Evolutionary conservation across 2,888 invertebrate genomes (phyloP).

Genomic region (Polydesmus complanatus): DNA sequence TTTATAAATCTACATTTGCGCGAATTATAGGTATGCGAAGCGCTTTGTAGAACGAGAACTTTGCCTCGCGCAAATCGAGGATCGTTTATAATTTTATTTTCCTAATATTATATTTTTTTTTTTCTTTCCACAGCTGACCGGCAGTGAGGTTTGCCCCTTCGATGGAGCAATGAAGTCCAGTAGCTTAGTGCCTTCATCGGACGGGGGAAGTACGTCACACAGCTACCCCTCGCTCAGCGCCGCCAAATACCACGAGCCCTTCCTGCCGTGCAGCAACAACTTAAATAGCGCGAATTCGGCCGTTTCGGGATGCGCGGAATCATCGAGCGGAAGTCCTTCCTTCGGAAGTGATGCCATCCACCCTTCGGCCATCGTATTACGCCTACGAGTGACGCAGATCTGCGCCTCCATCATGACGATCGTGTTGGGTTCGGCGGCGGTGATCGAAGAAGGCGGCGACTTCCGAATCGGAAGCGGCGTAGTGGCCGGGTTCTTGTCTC

Average conservation of each 20-base stretch:
- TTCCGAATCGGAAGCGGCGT: constrained; percentile 13
- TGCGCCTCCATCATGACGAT: constrained; percentile 18
- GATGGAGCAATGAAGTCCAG: not conserved
- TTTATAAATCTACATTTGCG: too few species aligned
- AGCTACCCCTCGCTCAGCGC: not conserved
- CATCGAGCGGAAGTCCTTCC: not conserved
- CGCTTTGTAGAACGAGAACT: too few species aligned
- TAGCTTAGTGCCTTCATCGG: constrained; percentile 7
- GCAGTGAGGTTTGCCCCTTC: too few species aligned
- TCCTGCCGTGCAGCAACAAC: not conserved
- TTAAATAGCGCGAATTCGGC: not conserved
- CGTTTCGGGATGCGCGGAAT: not conserved
- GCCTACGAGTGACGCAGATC: constrained; percentile 19
- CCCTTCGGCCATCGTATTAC: constrained; percentile 17
- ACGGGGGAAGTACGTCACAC: constrained; percentile 2
- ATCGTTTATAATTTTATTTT: too few species aligned
- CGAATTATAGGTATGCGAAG: too few species aligned
- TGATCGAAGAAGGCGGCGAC: constrained; percentile 16
- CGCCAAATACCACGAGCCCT: not conserved
- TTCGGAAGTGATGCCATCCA: not conserved
- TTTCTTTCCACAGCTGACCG: too few species aligned
- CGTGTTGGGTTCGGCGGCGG: constrained; percentile 19
- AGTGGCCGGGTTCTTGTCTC: constrained; percentile 9
- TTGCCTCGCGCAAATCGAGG: too few species aligned
- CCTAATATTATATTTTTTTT: too few species aligned